A percentile compares a stretch with the other conserved stretches of the same genome.
Conservation (phyloP, 2,888 invertebrate genomes). For the Hartigia nigra region DNA sequence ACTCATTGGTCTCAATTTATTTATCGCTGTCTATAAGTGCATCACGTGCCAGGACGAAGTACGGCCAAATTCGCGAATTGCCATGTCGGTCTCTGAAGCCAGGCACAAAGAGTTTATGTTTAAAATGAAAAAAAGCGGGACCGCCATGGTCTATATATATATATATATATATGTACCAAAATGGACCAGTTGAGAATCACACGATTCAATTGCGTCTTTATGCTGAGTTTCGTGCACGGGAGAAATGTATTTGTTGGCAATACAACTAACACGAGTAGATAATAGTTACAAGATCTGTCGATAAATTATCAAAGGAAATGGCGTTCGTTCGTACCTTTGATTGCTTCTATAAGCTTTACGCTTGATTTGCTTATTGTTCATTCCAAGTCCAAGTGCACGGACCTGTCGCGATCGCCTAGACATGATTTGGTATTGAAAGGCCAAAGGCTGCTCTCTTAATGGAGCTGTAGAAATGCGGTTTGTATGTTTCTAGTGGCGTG, state of each 20-base stretch:
- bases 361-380: constrained; percentile 15
- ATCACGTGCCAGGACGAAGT: constrained; percentile 13
- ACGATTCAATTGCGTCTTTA: neutral
- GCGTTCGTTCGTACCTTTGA: neutral
- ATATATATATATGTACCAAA: no score
- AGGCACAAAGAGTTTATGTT: neutral
- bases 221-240: neutral
- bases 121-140: neutral
- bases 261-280: neutral
- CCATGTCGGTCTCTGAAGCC: neutral
- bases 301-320: neutral
- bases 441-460: neutral
- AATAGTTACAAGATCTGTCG: neutral
- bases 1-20: constrained; percentile 29
- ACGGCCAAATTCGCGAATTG: neutral
- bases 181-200: no score
- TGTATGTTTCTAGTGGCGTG: neutral
- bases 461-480: neutral
- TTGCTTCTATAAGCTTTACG: neutral
- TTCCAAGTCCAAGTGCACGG: constrained; percentile 9
- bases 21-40: constrained; percentile 34
- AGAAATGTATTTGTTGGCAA: neutral
- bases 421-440: neutral
- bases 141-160: neutral
- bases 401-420: neutral